phyloP scores from a whole-genome alignment of 2,113 vertebrate species.

The Stomatorhinus ivindoensis region DNA sequence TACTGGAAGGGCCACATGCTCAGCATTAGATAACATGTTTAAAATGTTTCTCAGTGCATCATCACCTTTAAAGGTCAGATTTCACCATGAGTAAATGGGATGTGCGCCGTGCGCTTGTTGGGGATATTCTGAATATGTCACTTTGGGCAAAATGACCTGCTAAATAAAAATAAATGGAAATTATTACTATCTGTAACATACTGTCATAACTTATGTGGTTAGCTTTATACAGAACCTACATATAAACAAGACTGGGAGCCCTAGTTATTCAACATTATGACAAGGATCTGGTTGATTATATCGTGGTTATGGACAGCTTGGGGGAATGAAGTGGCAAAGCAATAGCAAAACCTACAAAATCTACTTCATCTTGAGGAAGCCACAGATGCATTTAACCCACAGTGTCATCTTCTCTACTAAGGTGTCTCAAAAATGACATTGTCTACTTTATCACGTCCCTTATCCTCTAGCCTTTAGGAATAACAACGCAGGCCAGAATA shows the following conservation, averaged over 20 bases:
- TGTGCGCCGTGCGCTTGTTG: neutral
- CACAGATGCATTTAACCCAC: neutral
- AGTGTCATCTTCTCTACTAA: neutral
- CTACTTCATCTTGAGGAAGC: neutral
- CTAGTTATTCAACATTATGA: neutral
- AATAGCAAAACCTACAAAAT: neutral
- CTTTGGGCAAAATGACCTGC: neutral
- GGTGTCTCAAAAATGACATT: neutral
- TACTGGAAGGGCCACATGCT: neutral
- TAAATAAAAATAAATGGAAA: neutral
- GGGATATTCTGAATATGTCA: neutral
- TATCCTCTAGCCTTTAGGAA: neutral
- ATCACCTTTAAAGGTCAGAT: neutral
- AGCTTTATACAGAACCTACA: neutral
- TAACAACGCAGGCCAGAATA: neutral
- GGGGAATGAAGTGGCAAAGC: neutral
- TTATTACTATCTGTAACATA: neutral
- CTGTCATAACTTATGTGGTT: neutral
- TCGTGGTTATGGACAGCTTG: neutral
- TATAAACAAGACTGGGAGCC: neutral
- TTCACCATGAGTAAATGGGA: neutral
- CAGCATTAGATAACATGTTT: neutral
- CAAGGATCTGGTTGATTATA: neutral
- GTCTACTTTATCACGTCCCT: neutral
- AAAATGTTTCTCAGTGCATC: neutral